Evolutionary conservation across 2,888 invertebrate genomes (phyloP), one percentile per base, ranked within the genome.

Genomic region (Eueremaeus valkanovi): DNA sequence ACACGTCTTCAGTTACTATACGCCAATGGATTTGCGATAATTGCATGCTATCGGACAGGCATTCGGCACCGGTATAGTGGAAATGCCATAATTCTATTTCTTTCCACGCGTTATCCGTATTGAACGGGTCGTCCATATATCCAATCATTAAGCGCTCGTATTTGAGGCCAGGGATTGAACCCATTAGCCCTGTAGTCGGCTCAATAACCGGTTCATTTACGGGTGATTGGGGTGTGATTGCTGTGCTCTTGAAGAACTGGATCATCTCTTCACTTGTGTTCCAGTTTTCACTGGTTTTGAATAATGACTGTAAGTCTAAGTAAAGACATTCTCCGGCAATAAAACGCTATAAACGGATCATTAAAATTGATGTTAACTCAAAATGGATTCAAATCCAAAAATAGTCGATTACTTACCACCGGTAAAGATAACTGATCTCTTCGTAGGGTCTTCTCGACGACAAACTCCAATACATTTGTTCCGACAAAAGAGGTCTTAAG

Each of bases 51-150:
- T 58, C 58, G 24, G 21, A 24, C 21, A 63, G 63, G 33, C n/a
- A 63, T 33, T 68, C 78, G 0, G 27, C 45, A 8, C 75, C 76
- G 27, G 77, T 77, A 40, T 75, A 80, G 74, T 80, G 80, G 6
- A 80, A 66, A 66, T 80, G 79, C 78, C 79, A 80, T 1, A 80
- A 73, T 75, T 80, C 78, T 1, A 82, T 81, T 75, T 81, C 81
- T 63, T 79, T 79, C 81, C 81, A 81, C 0, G 80, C 78, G 33
- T 81, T 80, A 49, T 81, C 81, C 0, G 84, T 83, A 77, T 83
- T 84, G 24, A 80, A 76, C 0, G 81, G 81, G 78, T 83, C 83
- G 77, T 84, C 84, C 70, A 83, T 80, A 77, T 83, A 84, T 3
- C 83, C 83, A 45, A 80, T 79, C 74, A 81, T 81, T 31, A 81